Conservation (phyloP, 2,797 vertebrate genomes). For the Cheirogaleus major region DNA sequence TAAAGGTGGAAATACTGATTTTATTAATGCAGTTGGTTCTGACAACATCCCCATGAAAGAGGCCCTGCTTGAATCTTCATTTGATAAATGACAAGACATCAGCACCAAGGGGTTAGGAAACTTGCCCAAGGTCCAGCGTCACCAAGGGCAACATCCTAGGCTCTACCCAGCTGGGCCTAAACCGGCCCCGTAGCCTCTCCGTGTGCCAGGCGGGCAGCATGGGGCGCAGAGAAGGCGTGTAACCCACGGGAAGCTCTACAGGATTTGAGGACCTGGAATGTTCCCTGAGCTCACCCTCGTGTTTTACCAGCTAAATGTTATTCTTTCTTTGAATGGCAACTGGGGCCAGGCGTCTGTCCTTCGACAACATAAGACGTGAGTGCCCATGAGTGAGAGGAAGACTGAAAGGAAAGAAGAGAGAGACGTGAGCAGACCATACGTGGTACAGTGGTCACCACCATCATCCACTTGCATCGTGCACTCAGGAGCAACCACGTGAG, state of each 20-base stretch:
- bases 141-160: background rate
- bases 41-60: background rate
- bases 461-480: accelerated
- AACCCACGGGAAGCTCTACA: accelerated
- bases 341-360: too few species aligned
- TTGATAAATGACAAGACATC: background rate
- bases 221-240: background rate
- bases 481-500: background rate
- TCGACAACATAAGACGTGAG: too few species aligned
- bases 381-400: too few species aligned
- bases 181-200: accelerated
- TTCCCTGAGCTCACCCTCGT: background rate
- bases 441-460: accelerated
- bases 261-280: background rate
- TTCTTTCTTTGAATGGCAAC: background rate
- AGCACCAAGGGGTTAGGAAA: background rate
- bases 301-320: background rate
- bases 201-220: accelerated
- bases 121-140: background rate
- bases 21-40: background rate
- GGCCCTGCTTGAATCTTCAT: background rate
- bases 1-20: background rate
- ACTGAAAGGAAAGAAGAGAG: background rate
- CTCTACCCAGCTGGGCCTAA: background rate
- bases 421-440: accelerated